Conservation (phyloP, 2,113 vertebrate genomes). For the Maccullochella peelii region DNA sequence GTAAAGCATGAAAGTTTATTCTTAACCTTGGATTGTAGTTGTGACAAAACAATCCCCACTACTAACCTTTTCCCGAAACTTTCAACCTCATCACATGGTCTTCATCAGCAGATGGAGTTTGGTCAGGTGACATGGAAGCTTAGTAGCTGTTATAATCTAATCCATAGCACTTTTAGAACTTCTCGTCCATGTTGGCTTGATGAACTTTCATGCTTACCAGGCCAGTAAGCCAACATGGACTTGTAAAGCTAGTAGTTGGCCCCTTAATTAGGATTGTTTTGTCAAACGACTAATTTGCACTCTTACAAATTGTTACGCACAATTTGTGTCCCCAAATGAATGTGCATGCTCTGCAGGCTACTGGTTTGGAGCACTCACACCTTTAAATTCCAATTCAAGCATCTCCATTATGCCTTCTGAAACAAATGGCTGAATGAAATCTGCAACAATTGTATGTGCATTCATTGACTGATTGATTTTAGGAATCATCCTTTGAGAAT, state of each 20-base stretch:
- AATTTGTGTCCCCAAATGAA: neutral
- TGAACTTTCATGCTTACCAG: neutral
- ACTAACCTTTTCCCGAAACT: neutral
- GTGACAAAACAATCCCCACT: neutral
- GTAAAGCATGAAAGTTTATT: neutral
- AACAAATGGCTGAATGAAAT: slow-evolving; percentile 35
- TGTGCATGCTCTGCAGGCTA: neutral
- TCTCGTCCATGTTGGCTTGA: neutral
- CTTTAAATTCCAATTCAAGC: neutral
- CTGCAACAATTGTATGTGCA: neutral
- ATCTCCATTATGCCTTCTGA: neutral
- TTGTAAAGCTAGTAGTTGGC: neutral
- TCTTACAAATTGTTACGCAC: neutral
- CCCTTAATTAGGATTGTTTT: neutral
- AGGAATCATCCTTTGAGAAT: neutral
- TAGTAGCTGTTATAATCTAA: neutral
- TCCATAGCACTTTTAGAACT: neutral
- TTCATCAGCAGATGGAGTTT: neutral
- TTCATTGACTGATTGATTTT: neutral
- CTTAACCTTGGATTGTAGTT: neutral
- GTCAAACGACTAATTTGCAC: neutral
- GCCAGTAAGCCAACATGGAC: neutral
- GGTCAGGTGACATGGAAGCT: neutral
- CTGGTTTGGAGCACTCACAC: neutral
- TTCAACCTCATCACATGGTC: neutral